Evolutionary conservation across 2,888 invertebrate species (phyloP), one percentile per base, ranked within the genome.

Genomic region (Dasypogon diadema): DNA sequence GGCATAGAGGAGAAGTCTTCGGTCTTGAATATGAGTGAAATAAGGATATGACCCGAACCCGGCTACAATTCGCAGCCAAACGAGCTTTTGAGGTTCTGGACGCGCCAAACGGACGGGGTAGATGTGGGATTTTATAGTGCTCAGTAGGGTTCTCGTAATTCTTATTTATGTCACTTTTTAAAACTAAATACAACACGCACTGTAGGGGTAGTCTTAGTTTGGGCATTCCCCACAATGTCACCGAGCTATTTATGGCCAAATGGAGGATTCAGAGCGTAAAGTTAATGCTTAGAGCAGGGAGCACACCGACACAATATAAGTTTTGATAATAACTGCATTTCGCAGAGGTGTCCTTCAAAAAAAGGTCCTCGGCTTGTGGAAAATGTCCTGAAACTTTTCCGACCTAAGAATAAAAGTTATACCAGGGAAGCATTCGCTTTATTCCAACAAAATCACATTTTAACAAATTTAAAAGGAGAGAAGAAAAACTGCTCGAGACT

Each of bases 111-210:
- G 6, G 12, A 51, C 12, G 56, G 48, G 46, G 24, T 24, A 65
- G 24, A 12, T 51, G 30, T 34, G 54, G 54, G 54, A 70, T 54
- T 70, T 65, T 70, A 54, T 51, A 70, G 54, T 70, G 21, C 70
- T 70, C 70, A 21, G 30, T 54, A 22, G 70, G 70, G 70, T 54
- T 21, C 70, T 54, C 70, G 70, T 70, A 70, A 70, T 70, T 70
- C 70, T 70, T 70, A 70, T 70, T 70, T 70, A 70, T 70, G 70
- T 70, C 70, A 70, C 22, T 70, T 70, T 70, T 70, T 54, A 70
- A 70, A 70, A 70, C 70, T 70, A 70, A 37, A 63, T 37, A 70
- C 34, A 68, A 51, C 70, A 54, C 54, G 54, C 54, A 54, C 70
- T 34, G 54, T 10, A 16, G 65, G 46, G 65, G 60, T 60, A 34